These are phyloP conservation scores for Gracilinanus agilis DNA, from an alignment of 2,113 vertebrate species.

Conservation along the genomic window DNA sequence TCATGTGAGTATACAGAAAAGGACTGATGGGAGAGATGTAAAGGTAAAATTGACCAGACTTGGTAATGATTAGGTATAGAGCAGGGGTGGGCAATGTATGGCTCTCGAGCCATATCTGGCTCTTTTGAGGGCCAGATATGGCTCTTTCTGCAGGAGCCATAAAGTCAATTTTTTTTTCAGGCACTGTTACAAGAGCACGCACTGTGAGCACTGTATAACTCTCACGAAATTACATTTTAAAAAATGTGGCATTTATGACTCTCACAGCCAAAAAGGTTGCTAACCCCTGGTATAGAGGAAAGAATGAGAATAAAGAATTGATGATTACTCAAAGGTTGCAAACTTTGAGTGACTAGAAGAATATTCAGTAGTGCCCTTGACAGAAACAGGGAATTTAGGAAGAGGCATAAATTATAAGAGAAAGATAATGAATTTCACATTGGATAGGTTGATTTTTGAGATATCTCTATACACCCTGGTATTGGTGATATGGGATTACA, in stretches of 20 bases:
- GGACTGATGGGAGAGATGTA: neutral
- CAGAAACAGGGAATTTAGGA: neutral
- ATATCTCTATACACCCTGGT: neutral
- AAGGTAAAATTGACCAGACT: neutral
- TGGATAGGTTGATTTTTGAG: neutral
- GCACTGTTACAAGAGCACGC: no score
- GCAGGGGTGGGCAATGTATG: no score
- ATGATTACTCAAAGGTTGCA: neutral
- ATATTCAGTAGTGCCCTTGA: neutral
- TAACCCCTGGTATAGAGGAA: no score
- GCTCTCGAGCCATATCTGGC: no score
- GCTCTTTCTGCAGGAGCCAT: no score
- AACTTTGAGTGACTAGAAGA: neutral
- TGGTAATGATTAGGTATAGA: neutral
- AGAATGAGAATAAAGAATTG: neutral
- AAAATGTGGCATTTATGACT: no score
- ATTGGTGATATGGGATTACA: neutral
- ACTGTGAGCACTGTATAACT: no score
- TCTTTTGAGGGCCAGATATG: no score
- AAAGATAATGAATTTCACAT: neutral
- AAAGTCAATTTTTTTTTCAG: no score
- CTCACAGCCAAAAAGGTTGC: no score
- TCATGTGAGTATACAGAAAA: neutral
- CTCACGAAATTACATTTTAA: no score
- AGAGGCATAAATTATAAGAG: neutral